Percentiles rank a stretch among this genome's conserved stretches.
Evolutionary conservation across 1,140 invertebrate species (phyloP).

Genomic region (Mamestra configurata): DNA sequence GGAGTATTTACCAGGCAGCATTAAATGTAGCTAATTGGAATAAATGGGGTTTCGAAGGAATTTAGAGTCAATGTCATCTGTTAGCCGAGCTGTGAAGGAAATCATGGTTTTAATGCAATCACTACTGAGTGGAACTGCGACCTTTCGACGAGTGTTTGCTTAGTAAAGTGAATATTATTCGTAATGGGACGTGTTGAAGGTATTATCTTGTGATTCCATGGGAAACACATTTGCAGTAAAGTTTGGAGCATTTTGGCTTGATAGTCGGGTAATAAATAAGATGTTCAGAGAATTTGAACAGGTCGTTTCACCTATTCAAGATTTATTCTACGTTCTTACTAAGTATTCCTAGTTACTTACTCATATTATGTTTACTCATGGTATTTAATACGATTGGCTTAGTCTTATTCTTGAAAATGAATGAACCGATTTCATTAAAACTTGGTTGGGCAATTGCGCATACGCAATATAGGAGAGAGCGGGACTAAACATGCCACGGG

Average conservation of each 20-base stretch:
- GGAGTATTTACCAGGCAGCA: constrained; percentile 21
- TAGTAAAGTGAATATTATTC: constrained; percentile 12
- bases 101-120: constrained; percentile 14
- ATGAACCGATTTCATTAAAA: no score
- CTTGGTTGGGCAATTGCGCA: no score
- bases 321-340: no score
- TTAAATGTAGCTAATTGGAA: constrained; percentile 44
- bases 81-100: constrained; percentile 3
- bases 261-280: no score
- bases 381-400: no score
- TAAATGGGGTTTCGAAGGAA: constrained; percentile 35
- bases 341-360: no score
- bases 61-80: constrained; percentile 38
- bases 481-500: no score
- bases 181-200: background rate
- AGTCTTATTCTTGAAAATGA: no score
- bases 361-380: no score
- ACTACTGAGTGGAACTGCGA: background rate
- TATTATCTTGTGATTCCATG: background rate
- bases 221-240: background rate
- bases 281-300: no score
- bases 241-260: background rate
- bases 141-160: constrained; percentile 14
- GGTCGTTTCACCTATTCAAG: no score
- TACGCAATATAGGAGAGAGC: no score